Evolutionary conservation across 2,797 vertebrate species (phyloP), one percentile per base, ranked within the genome.

Genomic region (Peromyscus attwateri): DNA sequence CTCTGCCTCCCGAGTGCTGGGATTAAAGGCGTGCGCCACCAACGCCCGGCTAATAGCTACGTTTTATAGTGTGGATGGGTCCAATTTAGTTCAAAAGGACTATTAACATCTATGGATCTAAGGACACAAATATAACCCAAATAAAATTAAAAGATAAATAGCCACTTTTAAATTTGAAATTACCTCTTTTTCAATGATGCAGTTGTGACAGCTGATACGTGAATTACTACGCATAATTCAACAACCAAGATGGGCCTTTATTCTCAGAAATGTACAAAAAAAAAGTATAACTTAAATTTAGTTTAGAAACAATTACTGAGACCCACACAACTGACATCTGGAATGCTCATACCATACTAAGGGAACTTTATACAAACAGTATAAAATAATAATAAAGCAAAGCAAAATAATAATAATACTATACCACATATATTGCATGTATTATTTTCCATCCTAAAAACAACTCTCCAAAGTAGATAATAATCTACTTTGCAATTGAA

Each of bases 101-200:
- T 64, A 71, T 34, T 75, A 17, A 49, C 66, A 88, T 60, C 76
- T 80, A 80, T 82, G 66, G 52, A 52, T 52, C 52, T 79, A 96
- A 96, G 23, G 27, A 66, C n/a, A 95, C 3, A 95, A 76, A 79
- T 57, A 77, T n/a, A 89, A 85, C 46, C 13, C 60, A 92, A 62
- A 49, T 70, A 85, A 95, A 95, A 88, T 60, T 79, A 57, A 92
- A 94, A 43, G 90, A 2, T 71, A 92, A 93, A 43, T 37, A n/a
- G 17, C 46, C 21, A 70, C 83, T 90, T 87, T 46, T n/a, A 96
- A 95, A 85, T 55, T 34, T 52, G 60, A 68, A 92, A 95, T 88
- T 94, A 95, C 93, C 90, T 97, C 93, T 88, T 73, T 57, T 95
- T 89, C 40, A 89, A 27, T 62, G 11, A 84, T 73, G 94, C 64